Base-by-base conservation (phyloP, 1,140 invertebrate species). In the Solenopsis invicta region DNA sequence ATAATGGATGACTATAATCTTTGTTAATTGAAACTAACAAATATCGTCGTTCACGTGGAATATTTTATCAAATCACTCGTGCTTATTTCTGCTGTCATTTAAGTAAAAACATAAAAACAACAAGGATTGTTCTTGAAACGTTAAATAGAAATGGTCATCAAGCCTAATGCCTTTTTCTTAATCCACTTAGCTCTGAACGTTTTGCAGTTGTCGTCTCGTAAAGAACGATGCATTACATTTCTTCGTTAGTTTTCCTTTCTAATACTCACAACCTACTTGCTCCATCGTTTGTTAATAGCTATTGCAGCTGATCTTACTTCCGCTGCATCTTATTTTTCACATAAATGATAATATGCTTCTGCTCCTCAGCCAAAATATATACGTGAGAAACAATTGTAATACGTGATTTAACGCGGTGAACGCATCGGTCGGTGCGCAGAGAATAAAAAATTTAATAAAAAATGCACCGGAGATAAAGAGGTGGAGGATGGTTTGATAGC, bases 361-460 rank as follows among this genome's bases (percentile, higher is more conserved):
- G 16, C 16, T n/a, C 5, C 10, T 48, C n/a, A 10, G 13, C 10
- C 24, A 56, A 24, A 56, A 59, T 56, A 59, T n/a, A 48, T 54
- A n/a, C 62, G 18, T 9, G 12, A 37, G 13, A 34, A 59, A 18
- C 48, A 24, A 8, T 50, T 29, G 13, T n/a, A n/a, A 62, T 16
- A 18, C 21, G 37, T 48, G 37, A 50, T 67, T 86, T 50, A 59
- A 66, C 50, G 41, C 4, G 41, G 41, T 16, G n/a, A 56, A 56
- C 37, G 67, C 1, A 16, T 29, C 34, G 12, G 16, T 9, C 41
- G 8, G 10, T 18, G 24, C 29, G 29, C 18, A n/a, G 59, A 61
- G 67, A 61, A 75, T 29, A 4, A 13, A 61, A 75, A 75, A 74
- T 75, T 75, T 61, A 56, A 54, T 66, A 41, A 89, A 77, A 87